phyloP scores from a whole-genome alignment of 2,888 invertebrate species.

The Choristoneura rosaceana region DNA sequence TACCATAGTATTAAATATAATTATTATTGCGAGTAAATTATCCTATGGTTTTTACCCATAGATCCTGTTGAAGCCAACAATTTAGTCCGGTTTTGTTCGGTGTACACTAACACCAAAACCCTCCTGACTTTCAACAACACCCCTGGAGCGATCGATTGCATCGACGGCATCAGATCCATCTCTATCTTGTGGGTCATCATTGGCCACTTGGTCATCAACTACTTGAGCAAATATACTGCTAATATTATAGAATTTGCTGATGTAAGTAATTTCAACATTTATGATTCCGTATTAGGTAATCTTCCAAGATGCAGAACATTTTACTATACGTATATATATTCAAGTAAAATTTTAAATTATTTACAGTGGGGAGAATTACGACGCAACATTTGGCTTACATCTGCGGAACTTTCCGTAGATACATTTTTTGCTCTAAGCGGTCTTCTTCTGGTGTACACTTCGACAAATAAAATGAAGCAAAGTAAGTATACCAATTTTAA shows the following conservation, averaged over 20 bases:
- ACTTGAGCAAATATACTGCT: constrained; percentile 5
- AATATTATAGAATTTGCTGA: constrained; percentile 3
- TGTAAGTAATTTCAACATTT: background rate
- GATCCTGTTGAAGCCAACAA: constrained; percentile 46
- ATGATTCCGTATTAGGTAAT: background rate
- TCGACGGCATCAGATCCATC: constrained; percentile 70
- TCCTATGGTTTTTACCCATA: background rate
- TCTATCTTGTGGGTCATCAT: constrained; percentile 74
- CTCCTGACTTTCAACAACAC: constrained; percentile 56
- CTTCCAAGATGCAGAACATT: too few species aligned
- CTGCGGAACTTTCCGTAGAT: constrained; percentile 40
- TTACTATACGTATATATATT: too few species aligned
- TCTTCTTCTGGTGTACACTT: constrained; percentile 29
- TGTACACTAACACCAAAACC: constrained; percentile 65
- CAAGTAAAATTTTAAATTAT: background rate
- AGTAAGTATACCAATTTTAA: background rate
- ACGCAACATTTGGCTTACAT: constrained; percentile 8
- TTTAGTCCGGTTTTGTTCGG: constrained; percentile 52
- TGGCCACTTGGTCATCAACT: constrained; percentile 57
- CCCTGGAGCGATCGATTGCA: constrained; percentile 60
- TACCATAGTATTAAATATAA: too few species aligned
- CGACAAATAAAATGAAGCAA: background rate
- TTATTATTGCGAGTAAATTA: too few species aligned
- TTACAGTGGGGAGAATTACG: constrained; percentile 5
- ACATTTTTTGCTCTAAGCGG: constrained; percentile 44